Evolutionary conservation across 2,888 invertebrate genomes (phyloP), one percentile per base, ranked within the genome.

Genomic region (Melanostoma scalare): DNA sequence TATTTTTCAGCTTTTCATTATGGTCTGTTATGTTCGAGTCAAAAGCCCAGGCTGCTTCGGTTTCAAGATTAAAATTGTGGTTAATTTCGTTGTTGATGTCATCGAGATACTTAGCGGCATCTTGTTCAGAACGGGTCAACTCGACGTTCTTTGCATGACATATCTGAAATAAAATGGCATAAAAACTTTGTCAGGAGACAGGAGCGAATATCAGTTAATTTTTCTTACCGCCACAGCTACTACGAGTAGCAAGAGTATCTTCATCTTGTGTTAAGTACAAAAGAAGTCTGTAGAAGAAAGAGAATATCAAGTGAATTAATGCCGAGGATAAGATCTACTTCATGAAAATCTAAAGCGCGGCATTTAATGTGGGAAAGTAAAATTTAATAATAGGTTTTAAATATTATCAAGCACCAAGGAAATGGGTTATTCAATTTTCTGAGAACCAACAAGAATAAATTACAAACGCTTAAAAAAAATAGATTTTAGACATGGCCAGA

Each of bases 1-100:
- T 89, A 73, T 89, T 90, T 89, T 92, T 91, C 9, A 87, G 87
- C 40, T 93, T 92, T 68, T 95, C 93, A 90, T 95, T 96, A 73
- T 93, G 93, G 65, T 95, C 94, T 0, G 95, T 96, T 50, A 96
- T 93, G 89, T 96, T 95, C 0, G 96, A 94, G 0, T 94, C 94
- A 88, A 96, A 96, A 0, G 92, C 93, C 96, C 96, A 96, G 2
- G 94, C 93, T 0, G 95, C 94, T 3, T 94, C 86, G 0, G 93
- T 92, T 3, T 92, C 93, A n/a, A 92, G 91, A 88, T 95, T 94
- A 81, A 92, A 92, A 87, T 94, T 92, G 60, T 91, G 87, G 0
- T 93, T 94, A n/a, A 93, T 91, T 75, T 93, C 93, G 61, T 92
- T 92, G 88, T 96, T 95, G 36, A 95, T 88, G 76, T 93, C 92